Evolutionary conservation across 92 coral and sea anemone species (phyloP), one percentile per base, ranked within the genome.

Genomic region (Virgularia gustaviana): DNA sequence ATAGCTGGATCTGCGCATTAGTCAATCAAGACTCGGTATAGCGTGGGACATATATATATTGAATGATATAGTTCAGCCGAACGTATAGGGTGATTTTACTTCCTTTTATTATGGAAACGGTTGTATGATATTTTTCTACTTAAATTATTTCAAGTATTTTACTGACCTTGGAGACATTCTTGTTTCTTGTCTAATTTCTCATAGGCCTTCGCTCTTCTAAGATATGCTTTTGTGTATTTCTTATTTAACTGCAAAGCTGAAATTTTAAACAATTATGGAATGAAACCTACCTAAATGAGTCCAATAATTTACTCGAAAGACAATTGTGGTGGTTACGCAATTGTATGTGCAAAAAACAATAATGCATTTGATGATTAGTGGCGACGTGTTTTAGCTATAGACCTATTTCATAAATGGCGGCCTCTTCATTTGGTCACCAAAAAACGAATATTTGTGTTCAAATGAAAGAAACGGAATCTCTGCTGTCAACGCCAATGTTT

Each of bases 181-280:
- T 86, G 88, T 68, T 89, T 92, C 52, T 62, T 77, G 54, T 81
- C 84, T 19, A 84, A 79, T 36, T 84, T 85, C 66, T 92, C 96
- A 71, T 81, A 82, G 0, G 92, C 92, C 59, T 95, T 75, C 20
- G 98, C 96, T 86, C 98, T 79, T 71, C 88, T 85, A 85, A 89
- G 83, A 67, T 83, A 85, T 18, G 98, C 98, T 80, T 92, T 92
- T 41, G 96, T 89, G 58, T 92, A 92, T 52, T 47, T 87, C 23
- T 82, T 82, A 60, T 92, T 92, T 18, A 89, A 73, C 62, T 89
- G 83, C 34, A 92, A 68, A 56, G 98, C 98, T 91, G 37, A n/a
- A 79, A 57, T 55, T 27, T 2, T 28, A 43, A 11, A 16, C 25
- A 35, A 27, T 36, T 10, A 23, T 29, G 13, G 34, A 12, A 27